These are phyloP conservation scores for Tylochromis polylepis DNA, from an alignment of 2,113 vertebrate species.

Conservation along the genomic window DNA sequence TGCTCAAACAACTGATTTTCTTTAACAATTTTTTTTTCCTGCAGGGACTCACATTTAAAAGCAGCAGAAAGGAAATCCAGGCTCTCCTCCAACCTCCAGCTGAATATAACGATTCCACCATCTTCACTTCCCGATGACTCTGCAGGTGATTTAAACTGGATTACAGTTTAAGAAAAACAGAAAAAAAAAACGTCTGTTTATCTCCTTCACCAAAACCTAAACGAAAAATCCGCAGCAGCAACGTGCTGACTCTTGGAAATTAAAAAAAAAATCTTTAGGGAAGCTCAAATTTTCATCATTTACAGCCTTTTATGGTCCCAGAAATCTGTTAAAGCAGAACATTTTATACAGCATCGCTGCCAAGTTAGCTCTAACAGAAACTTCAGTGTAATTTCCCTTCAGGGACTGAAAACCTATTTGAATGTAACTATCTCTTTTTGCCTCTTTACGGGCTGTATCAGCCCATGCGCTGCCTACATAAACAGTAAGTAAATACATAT, in stretches of 20 bases:
- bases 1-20: not conserved
- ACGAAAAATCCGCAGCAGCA: not conserved
- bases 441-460: not conserved
- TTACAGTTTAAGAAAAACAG: not conserved
- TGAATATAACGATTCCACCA: slow-evolving; percentile 14
- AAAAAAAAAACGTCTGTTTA: not conserved
- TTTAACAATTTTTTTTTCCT: not conserved
- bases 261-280: slow-evolving; percentile 14
- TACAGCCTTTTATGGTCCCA: slow-evolving; percentile 23
- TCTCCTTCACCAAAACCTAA: not conserved
- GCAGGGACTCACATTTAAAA: not conserved
- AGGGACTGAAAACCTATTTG: not conserved
- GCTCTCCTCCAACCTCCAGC: slow-evolving; percentile 7
- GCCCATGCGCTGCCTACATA: not conserved
- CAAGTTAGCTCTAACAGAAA: not conserved
- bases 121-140: not conserved
- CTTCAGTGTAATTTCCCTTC: not conserved
- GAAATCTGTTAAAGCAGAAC: slow-evolving; percentile 34
- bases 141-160: not conserved
- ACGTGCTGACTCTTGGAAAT: slow-evolving; percentile 42
- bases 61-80: not conserved
- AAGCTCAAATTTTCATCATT: slow-evolving; percentile 18
- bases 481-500: not conserved
- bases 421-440: not conserved
- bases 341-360: not conserved